Conservation (phyloP, 2,888 invertebrate genomes). For the Nezara viridula region DNA sequence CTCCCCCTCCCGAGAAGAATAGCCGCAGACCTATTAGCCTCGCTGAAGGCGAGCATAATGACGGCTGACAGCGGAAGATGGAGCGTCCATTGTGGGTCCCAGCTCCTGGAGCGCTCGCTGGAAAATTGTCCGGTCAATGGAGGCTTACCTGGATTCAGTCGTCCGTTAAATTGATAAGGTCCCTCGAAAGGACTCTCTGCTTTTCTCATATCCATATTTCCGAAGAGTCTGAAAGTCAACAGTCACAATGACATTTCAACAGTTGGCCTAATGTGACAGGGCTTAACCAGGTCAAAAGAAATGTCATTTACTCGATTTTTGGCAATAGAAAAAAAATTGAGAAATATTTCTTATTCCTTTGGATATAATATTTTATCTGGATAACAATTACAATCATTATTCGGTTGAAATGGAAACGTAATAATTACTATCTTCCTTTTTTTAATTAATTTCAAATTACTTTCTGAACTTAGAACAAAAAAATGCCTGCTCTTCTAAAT, state of each 20-base stretch:
- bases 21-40: neutral
- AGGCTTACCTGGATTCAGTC: neutral
- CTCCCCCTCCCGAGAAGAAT: neutral
- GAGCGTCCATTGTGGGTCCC: neutral
- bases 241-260: neutral
- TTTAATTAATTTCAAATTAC: too few species aligned
- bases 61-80: slow-evolving; percentile 14
- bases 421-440: too few species aligned
- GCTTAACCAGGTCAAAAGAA: neutral
- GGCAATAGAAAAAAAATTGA: neutral
- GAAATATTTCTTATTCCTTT: neutral
- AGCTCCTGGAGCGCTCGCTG: neutral
- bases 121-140: slow-evolving; percentile 26
- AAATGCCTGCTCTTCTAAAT: too few species aligned
- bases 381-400: too few species aligned
- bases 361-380: too few species aligned
- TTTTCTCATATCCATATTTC: neutral
- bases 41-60: slow-evolving; percentile 3
- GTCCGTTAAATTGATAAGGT: slow-evolving; percentile 7
- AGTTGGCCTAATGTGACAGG: neutral
- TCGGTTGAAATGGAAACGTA: too few species aligned
- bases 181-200: neutral
- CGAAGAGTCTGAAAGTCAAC: neutral
- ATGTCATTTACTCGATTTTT: neutral
- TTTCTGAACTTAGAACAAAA: too few species aligned